Evolutionary conservation across 2,113 vertebrate species (phyloP).

Genomic region (Scalopus aquaticus): DNA sequence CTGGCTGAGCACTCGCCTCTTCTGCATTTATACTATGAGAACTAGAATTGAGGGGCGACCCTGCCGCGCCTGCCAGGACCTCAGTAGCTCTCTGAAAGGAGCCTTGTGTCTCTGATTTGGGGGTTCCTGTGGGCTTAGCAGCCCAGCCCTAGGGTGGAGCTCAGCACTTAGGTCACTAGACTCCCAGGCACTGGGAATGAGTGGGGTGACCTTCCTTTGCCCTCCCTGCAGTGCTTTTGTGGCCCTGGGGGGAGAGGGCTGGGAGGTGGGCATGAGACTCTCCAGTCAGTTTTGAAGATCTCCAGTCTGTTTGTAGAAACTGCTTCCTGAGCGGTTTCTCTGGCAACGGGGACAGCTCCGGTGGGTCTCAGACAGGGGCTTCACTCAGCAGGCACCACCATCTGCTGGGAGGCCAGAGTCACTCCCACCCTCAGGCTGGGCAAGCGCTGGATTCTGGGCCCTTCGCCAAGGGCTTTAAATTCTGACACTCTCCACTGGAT

Average conservation of each 20-base stretch:
- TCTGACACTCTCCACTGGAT: too few species aligned
- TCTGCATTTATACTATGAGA: neutral
- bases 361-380: neutral
- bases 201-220: neutral
- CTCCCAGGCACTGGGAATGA: neutral
- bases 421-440: neutral
- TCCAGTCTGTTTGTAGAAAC: neutral
- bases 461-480: neutral
- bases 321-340: slow-evolving; percentile 29
- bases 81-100: neutral
- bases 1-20: neutral
- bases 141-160: neutral
- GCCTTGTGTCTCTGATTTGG: neutral
- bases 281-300: neutral
- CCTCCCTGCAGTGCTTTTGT: neutral
- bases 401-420: neutral
- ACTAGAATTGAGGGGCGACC: neutral
- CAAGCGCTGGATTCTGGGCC: neutral
- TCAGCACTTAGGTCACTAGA: neutral
- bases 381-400: neutral
- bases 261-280: neutral
- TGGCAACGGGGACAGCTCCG: neutral
- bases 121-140: neutral
- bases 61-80: neutral
- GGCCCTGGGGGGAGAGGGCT: too few species aligned